Evolutionary conservation across 2,888 invertebrate genomes (phyloP), one percentile per base, ranked within the genome.

Genomic region (Drosophila aldrichi): DNA sequence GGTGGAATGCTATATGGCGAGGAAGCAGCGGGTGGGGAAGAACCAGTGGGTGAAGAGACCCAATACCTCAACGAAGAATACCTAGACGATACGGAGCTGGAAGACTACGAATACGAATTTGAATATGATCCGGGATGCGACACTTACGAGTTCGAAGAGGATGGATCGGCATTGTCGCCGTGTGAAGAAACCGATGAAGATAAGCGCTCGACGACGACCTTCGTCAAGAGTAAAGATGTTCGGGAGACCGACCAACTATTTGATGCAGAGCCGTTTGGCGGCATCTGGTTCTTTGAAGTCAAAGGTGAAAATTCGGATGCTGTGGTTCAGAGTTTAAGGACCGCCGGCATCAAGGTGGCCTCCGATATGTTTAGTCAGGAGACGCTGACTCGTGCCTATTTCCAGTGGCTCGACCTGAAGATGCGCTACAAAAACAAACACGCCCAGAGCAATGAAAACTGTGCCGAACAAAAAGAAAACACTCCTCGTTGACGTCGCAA

Each of bases 381-480:
- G 0, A 2, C 60, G 12, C 14, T 48, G 5, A 32, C 40, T 0
- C 10, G 10, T 0, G 77, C 72, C 36, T 6, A 44, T 7, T 14
- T 36, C n/a, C 74, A 74, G 48, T 52, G 52, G 10, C n/a, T 43
- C 7, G 32, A 65, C 3, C 41, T 74, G 12, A n/a, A 64, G 14
- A 6, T 44, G 4, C n/a, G n/a, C 2, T 54, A 54, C 14, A 32
- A 54, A 8, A 9, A 46, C 25, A 77, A 70, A 1, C 40, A 52
- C n/a, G 41, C 36, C 25, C 20, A 22, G 20, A 22, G n/a, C n/a
- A n/a, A 22, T 22, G 20, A 22, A 22, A 22, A n/a, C n/a, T n/a
- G n/a, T n/a, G n/a, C n/a, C n/a, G n/a, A n/a, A n/a, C n/a, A n/a
- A n/a, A n/a, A n/a, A n/a, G n/a, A 22, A 22, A 22, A 1, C 20